Evolutionary conservation across 2,113 vertebrate genomes (phyloP), one percentile per base, ranked within the genome.

Genomic region (Rhynchomys soricoides): DNA sequence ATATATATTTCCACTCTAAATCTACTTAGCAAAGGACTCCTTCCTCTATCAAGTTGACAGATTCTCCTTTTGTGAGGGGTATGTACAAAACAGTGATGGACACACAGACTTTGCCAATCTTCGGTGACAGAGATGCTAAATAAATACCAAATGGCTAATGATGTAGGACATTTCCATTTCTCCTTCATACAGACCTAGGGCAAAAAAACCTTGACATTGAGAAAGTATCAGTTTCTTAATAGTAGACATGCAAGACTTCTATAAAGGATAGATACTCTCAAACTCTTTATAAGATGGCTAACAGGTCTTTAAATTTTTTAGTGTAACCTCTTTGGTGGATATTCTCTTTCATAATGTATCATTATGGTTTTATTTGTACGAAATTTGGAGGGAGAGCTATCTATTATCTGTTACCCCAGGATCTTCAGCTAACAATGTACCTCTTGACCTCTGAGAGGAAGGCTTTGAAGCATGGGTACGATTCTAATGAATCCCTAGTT

Each of bases 11-110:
- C 52, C 74, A 90, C 64, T 52, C 52, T 75, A 86, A 95, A 89
- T 85, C 88, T 75, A 13, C 83, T 95, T 95, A 95, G 85, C 89
- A 86, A 5, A 91, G 24, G 59, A 55, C 62, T 93, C 45, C 75
- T 95, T 86, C 66, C 88, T 66, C 81, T 86, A 68, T 13, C 1
- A 1, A 74, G 75, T 82, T 86, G 79, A 79, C 59, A 86, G 81
- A 95, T 66, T 93, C 59, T 57, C 55, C 52, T 89, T 95, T 13
- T 45, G 71, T 90, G 66, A 89, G 66, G 66, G 62, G 86, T 59
- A 85, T 70, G 48, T n/a, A 79, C 22, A 90, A 79, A 94, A 73
- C 77, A 87, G 17, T 85, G 74, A 73, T 34, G n/a, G 26, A 74
- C 12, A 75, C 12, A 40, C 52, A 92, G 75, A 52, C 24, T 73